A percentile compares a stretch with the other conserved stretches of the same genome.
Conservation (phyloP, 2,797 vertebrate genomes). For the Chaunax sp. region DNA sequence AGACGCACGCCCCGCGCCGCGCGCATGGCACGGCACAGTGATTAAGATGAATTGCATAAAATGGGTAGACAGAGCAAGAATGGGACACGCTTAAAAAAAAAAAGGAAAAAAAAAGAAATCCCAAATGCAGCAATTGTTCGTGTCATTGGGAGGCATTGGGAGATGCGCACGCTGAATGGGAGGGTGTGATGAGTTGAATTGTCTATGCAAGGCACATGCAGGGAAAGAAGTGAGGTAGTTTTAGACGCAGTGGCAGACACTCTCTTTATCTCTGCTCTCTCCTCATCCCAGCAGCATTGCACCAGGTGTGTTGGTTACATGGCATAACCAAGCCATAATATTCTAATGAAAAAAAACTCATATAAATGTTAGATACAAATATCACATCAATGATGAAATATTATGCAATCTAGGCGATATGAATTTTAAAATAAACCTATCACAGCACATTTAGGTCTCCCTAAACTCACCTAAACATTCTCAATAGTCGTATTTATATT, state of each 20-base stretch:
- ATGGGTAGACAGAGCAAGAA: conserved; percentile 9
- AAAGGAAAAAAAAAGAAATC: too few species aligned
- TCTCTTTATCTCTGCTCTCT: conserved; percentile 13
- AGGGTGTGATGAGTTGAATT: conserved; percentile 40
- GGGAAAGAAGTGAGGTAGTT: conserved; percentile 43
- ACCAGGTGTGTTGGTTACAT: background rate
- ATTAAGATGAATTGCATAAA: conserved; percentile 52
- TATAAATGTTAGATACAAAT: too few species aligned
- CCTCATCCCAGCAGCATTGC: conserved; percentile 55
- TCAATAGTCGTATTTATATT: background rate
- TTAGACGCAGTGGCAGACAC: conserved; percentile 68
- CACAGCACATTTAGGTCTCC: conserved; percentile 3
- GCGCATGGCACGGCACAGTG: conserved; percentile 10
- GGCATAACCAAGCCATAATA: too few species aligned
- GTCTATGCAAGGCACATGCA: conserved; percentile 55
- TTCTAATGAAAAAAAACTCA: too few species aligned
- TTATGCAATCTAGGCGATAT: too few species aligned
- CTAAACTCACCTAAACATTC: background rate
- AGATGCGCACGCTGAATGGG: conserved; percentile 29
- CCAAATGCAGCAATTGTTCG: conserved; percentile 30
- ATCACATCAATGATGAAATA: too few species aligned
- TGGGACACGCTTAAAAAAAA: background rate
- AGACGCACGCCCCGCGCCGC: conserved; percentile 59
- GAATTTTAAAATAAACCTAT: background rate
- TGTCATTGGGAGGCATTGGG: conserved; percentile 5